Conservation (phyloP, 2,888 invertebrate species). For the Phragmatobia fuliginosa region DNA sequence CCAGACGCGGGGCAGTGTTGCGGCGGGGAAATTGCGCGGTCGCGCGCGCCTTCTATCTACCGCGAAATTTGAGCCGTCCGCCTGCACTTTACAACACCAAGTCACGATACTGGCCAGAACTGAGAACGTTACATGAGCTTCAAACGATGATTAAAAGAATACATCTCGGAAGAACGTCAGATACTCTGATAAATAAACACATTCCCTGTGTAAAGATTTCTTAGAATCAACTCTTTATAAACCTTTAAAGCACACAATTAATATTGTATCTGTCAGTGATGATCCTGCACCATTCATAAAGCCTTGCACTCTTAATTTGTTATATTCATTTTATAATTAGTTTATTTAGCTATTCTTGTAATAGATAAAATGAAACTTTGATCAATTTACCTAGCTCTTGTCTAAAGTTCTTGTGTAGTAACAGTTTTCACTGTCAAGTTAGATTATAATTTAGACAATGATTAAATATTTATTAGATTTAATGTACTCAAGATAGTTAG, state of each 20-base stretch:
- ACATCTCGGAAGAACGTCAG: not conserved
- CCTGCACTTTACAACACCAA: constrained; percentile 39
- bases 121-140: constrained; percentile 47
- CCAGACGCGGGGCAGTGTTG: constrained; percentile 46
- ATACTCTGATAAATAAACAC: not conserved
- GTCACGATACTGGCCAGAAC: constrained; percentile 32
- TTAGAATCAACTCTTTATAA: too few species aligned
- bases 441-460: not conserved
- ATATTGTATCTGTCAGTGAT: too few species aligned
- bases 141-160: constrained; percentile 7
- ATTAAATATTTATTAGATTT: too few species aligned
- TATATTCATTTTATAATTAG: not conserved
- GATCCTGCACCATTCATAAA: too few species aligned
- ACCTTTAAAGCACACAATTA: too few species aligned
- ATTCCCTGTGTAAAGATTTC: too few species aligned
- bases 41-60: constrained; percentile 73
- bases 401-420: too few species aligned
- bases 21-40: constrained; percentile 74
- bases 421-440: not conserved
- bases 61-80: constrained; percentile 72
- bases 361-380: too few species aligned
- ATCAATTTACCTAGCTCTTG: too few species aligned
- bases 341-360: too few species aligned
- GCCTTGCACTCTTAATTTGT: too few species aligned
- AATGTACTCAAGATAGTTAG: not conserved